Evolutionary conservation across 2,888 invertebrate genomes (phyloP).

Genomic region (Eremobia ochroleuca): DNA sequence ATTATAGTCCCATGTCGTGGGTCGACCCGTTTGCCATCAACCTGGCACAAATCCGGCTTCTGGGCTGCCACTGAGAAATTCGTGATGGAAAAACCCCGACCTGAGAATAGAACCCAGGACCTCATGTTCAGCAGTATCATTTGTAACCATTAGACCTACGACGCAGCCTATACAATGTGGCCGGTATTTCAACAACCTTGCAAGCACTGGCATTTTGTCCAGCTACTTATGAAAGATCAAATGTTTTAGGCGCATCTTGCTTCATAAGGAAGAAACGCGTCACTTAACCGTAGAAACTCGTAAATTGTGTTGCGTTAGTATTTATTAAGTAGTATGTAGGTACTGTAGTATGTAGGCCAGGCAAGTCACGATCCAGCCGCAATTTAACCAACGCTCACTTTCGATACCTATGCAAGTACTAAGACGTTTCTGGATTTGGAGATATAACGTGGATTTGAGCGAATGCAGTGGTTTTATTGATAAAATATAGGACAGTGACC

Average conservation of each 20-base stretch:
- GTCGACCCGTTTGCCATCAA: neutral
- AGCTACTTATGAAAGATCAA: neutral
- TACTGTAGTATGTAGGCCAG: constrained; percentile 60
- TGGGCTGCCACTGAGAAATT: neutral
- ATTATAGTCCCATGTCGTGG: neutral
- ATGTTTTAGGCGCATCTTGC: constrained; percentile 26
- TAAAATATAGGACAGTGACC: neutral
- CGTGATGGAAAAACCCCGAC: neutral
- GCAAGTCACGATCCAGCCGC: constrained; percentile 61
- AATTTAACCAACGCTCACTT: constrained; percentile 59
- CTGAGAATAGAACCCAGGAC: neutral
- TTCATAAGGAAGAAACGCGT: constrained; percentile 40
- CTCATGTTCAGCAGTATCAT: neutral
- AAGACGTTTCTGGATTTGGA: constrained; percentile 42
- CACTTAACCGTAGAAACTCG: constrained; percentile 21
- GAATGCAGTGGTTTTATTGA: neutral
- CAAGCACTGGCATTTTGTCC: neutral
- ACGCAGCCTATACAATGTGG: neutral
- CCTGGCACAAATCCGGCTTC: neutral
- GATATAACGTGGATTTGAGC: neutral
- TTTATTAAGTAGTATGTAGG: constrained; percentile 26
- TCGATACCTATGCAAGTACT: constrained; percentile 42
- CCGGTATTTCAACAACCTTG: neutral
- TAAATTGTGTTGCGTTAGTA: constrained; percentile 47
- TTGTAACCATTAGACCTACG: neutral